These are phyloP conservation scores for Orthosia gothica DNA, from an alignment of 2,888 invertebrate genomes.

Conservation along the genomic window DNA sequence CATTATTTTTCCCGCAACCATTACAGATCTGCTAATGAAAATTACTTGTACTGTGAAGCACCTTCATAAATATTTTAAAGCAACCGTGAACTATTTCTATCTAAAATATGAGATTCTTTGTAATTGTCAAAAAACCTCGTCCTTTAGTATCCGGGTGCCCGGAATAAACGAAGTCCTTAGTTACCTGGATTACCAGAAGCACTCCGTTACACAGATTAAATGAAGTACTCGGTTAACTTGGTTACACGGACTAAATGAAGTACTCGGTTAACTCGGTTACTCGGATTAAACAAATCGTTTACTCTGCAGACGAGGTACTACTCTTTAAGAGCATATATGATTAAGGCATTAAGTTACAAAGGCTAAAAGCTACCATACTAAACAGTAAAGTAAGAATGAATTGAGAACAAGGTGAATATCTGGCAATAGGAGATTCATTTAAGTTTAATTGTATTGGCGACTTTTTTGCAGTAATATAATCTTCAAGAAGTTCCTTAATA, in stretches of 20 bases:
- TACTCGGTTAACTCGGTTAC: background rate
- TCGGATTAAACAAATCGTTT: background rate
- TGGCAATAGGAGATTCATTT: no score
- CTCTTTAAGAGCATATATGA: background rate
- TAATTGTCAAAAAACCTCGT: conserved; percentile 26
- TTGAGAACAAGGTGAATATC: background rate
- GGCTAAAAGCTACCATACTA: conserved; percentile 8
- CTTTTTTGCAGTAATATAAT: no score
- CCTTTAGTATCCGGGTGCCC: background rate
- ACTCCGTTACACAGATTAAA: background rate
- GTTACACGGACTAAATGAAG: background rate
- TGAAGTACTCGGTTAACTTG: background rate
- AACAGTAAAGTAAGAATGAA: background rate
- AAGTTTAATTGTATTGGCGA: no score
- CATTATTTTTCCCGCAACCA: background rate
- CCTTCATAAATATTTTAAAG: conserved; percentile 6
- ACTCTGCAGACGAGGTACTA: conserved; percentile 8
- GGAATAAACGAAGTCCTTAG: background rate
- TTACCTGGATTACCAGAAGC: background rate
- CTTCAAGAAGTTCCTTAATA: no score
- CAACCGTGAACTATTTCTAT: conserved; percentile 14
- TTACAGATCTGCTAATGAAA: background rate
- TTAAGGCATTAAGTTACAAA: conserved; percentile 27
- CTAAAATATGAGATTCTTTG: conserved; percentile 26
- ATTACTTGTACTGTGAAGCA: background rate